These are phyloP conservation scores for Habrosyne pyritoides DNA, from an alignment of 2,888 invertebrate genomes.

Conservation along the genomic window DNA sequence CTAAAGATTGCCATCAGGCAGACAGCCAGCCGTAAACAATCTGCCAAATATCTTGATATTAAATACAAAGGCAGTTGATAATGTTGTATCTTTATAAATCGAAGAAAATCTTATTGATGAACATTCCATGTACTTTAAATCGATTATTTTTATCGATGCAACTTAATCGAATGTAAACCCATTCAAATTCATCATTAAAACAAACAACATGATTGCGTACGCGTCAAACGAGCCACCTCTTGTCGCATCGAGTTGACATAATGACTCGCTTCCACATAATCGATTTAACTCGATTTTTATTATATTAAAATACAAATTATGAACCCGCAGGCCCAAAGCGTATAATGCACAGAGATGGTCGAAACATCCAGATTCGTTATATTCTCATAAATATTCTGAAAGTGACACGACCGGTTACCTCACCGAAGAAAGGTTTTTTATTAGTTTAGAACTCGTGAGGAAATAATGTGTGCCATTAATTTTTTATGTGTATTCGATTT, in stretches of 20 bases:
- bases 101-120: not conserved
- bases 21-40: too few species aligned
- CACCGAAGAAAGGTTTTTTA: constrained; percentile 33
- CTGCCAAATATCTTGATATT: too few species aligned
- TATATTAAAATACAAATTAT: constrained; percentile 53
- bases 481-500: constrained; percentile 13
- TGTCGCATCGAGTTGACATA: constrained; percentile 43
- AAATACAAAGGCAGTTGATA: too few species aligned
- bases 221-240: constrained; percentile 53
- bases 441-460: constrained; percentile 30
- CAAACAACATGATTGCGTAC: constrained; percentile 49
- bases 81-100: not conserved
- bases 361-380: constrained; percentile 11
- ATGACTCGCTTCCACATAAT: constrained; percentile 37
- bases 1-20: too few species aligned
- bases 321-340: constrained; percentile 11
- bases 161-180: constrained; percentile 11
- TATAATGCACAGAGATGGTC: not conserved
- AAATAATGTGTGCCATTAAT: constrained; percentile 9
- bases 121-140: not conserved
- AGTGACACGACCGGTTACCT: constrained; percentile 40
- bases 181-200: constrained; percentile 55
- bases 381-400: constrained; percentile 49
- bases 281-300: constrained; percentile 39
- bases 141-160: not conserved